phyloP scores from a whole-genome alignment of 2,113 vertebrate genomes.

The Telmatochromis brichardi region DNA sequence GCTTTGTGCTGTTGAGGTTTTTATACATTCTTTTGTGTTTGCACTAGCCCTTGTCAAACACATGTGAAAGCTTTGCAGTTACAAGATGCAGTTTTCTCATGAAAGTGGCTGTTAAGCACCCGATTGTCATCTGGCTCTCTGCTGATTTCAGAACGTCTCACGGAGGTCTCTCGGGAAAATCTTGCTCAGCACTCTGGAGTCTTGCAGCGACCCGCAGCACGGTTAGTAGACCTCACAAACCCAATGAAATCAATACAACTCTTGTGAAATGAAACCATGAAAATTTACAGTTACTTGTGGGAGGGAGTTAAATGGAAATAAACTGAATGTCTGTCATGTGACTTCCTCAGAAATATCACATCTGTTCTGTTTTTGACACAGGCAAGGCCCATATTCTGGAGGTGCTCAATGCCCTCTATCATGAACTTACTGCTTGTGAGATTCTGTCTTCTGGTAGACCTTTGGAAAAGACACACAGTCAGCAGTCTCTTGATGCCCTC shows the following conservation, averaged over 20 bases:
- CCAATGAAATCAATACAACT: slow-evolving; percentile 9
- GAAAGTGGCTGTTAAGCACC: background rate
- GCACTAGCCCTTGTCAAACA: background rate
- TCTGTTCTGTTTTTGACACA: slow-evolving; percentile 21
- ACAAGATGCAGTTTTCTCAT: background rate
- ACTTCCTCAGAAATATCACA: background rate
- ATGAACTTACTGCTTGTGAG: slow-evolving; percentile 80
- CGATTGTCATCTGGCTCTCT: background rate
- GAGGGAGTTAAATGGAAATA: background rate
- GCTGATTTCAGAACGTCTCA: slow-evolving; percentile 78
- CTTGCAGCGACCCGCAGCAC: slow-evolving; percentile 75
- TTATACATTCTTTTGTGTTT: background rate
- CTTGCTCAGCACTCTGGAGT: slow-evolving; percentile 85
- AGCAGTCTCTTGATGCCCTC: slow-evolving; percentile 51
- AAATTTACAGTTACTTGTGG: background rate
- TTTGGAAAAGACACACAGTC: slow-evolving; percentile 52
- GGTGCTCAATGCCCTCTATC: slow-evolving; percentile 79
- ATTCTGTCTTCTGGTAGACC: slow-evolving; percentile 67
- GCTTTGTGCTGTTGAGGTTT: background rate
- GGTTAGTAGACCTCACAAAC: slow-evolving; percentile 60
- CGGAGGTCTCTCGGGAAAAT: slow-evolving; percentile 86
- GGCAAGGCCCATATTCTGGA: slow-evolving; percentile 77
- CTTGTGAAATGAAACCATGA: slow-evolving; percentile 1
- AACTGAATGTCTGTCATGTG: background rate
- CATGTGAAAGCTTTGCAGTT: background rate